Conservation (phyloP, 2,888 invertebrate species). For the Diaphora mendica region DNA sequence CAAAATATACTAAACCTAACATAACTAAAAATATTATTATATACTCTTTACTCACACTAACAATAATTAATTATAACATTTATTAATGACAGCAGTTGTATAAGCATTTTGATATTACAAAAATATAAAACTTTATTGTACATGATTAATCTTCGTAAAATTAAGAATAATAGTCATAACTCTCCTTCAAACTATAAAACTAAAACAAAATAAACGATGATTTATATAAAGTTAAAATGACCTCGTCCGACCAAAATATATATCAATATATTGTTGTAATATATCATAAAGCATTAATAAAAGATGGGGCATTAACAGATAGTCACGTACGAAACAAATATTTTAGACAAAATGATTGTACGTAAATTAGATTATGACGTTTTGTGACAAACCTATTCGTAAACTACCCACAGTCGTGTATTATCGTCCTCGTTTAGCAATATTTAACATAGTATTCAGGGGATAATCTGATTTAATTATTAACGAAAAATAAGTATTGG, state of each 20-base stretch:
- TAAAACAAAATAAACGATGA: slow-evolving; percentile 32
- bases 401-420: slow-evolving; percentile 41
- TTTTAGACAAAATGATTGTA: slow-evolving; percentile 70
- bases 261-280: slow-evolving; percentile 47
- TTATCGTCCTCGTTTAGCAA: slow-evolving; percentile 39
- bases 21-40: not conserved
- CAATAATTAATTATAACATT: slow-evolving; percentile 39
- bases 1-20: no score
- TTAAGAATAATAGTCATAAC: slow-evolving; percentile 38
- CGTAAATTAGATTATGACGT: slow-evolving; percentile 65
- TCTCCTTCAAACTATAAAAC: slow-evolving; percentile 40
- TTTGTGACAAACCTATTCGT: slow-evolving; percentile 60
- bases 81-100: slow-evolving; percentile 35
- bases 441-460: not conserved
- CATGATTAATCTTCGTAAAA: slow-evolving; percentile 43
- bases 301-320: slow-evolving; percentile 62
- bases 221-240: slow-evolving; percentile 43
- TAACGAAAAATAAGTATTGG: not conserved
- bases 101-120: slow-evolving; percentile 42
- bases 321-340: slow-evolving; percentile 76
- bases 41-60: not conserved
- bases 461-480: not conserved
- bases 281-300: slow-evolving; percentile 46
- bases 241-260: slow-evolving; percentile 39
- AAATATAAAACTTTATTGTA: slow-evolving; percentile 36